phyloP scores from a whole-genome alignment of 2,888 invertebrate species.

The Drosophila peninsularis region DNA sequence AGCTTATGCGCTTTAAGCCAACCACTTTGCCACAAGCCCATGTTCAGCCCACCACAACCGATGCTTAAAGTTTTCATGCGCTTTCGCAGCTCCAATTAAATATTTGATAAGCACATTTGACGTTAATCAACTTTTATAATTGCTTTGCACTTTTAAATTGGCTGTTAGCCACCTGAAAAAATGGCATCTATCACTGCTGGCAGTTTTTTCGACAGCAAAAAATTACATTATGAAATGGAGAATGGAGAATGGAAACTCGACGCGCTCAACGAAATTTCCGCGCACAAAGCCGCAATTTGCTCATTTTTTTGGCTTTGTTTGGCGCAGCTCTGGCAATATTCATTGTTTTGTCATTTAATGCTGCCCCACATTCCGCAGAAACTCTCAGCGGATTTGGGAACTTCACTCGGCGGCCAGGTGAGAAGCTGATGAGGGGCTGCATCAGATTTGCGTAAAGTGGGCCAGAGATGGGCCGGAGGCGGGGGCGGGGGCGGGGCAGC shows the following conservation, averaged over 20 bases:
- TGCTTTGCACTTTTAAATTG: conserved; percentile 27
- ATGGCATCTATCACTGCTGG: conserved; percentile 5
- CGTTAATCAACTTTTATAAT: conserved; percentile 26
- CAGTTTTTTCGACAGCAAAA: not conserved
- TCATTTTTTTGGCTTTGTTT: not conserved
- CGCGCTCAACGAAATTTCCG: conserved; percentile 9
- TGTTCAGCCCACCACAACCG: not conserved
- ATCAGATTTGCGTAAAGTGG: not conserved
- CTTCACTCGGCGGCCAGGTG: conserved; percentile 40
- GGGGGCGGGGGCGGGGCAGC: conserved; percentile 23
- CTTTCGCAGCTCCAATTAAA: not conserved
- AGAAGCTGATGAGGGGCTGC: conserved; percentile 14
- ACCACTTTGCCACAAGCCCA: not conserved
- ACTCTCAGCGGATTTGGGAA: conserved; percentile 48
- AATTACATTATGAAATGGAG: conserved; percentile 8
- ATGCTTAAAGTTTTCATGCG: conserved; percentile 1
- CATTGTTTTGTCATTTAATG: conserved; percentile 54
- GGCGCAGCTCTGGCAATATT: conserved; percentile 28
- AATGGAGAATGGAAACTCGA: not conserved
- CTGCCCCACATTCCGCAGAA: conserved; percentile 35
- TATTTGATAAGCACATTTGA: conserved; percentile 1
- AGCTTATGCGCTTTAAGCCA: not conserved
- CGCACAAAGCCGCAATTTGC: conserved; percentile 17
- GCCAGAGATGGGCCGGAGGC: not conserved
- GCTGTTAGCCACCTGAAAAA: conserved; percentile 7